These are phyloP conservation scores for Conus betulinus DNA, from an alignment of 1,140 invertebrate genomes.

Conservation along the genomic window DNA sequence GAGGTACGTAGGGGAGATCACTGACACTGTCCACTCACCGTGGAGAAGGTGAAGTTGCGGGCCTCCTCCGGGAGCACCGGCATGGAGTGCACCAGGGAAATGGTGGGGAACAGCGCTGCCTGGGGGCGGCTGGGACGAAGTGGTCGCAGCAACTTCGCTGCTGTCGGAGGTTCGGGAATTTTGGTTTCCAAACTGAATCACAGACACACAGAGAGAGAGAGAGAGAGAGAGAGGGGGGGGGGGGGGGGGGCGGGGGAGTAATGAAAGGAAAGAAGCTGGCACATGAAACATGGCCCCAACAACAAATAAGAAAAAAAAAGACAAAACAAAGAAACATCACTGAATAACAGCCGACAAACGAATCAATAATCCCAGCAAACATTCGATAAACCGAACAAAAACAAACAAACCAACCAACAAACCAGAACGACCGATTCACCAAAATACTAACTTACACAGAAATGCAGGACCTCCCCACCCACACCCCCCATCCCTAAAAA, in stretches of 20 bases:
- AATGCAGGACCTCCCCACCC: too few species aligned
- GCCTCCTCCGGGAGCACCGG: slow-evolving; percentile 69
- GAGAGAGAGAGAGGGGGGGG: background rate
- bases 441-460: too few species aligned
- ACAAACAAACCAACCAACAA: too few species aligned
- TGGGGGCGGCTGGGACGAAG: slow-evolving; percentile 34
- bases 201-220: background rate
- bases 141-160: background rate
- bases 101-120: slow-evolving; percentile 70
- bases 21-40: background rate
- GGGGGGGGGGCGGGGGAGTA: background rate
- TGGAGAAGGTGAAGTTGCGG: slow-evolving; percentile 28
- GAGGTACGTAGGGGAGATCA: background rate
- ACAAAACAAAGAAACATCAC: too few species aligned
- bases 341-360: too few species aligned
- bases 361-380: too few species aligned
- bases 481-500: too few species aligned
- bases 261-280: too few species aligned
- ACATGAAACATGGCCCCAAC: too few species aligned
- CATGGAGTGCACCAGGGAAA: slow-evolving; percentile 71
- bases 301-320: too few species aligned
- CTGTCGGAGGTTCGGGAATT: background rate
- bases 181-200: slow-evolving; percentile 17
- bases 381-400: too few species aligned
- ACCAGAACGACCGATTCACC: too few species aligned